Evolutionary conservation across 2,113 vertebrate species (phyloP), one percentile per base, ranked within the genome.

Genomic region (Erpornis zantholeuca): DNA sequence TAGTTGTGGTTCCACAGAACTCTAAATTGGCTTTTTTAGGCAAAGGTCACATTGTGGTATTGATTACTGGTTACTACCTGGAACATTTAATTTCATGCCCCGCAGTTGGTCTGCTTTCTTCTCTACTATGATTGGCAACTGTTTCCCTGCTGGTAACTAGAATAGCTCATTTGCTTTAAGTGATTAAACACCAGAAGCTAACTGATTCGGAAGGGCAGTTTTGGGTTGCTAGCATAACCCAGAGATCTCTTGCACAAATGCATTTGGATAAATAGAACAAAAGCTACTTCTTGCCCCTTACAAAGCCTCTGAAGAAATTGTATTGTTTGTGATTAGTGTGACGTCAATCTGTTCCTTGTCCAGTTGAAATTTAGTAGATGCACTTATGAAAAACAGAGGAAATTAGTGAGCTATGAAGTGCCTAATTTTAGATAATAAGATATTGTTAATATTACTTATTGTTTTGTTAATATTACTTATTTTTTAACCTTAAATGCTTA

Each of bases 41-140:
- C 93, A 97, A 94, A 97, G 97, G 97, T 97, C 98, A 97, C 78
- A 72, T 82, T 78, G 73, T 33, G 68, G 96, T 97, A 96, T 98
- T 97, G 97, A 97, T 98, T 98, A 98, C 97, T 96, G 92, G 88
- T 91, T 96, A 94, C 96, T 97, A 97, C 96, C 97, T 98, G 96
- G 95, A 98, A 98, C 98, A 96, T 97, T 97, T 96, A 97, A 98
- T 98, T 98, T 98, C 97, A 97, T 97, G 97, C 97, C 82, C 90
- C 69, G 86, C 89, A 97, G 96, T 88, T 87, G 97, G 93, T 96
- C 91, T 75, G 69, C 97, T 98, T 98, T 98, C 91, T 98, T 97
- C 82, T 97, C 36, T 61, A 7, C 69, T 78, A 15, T 97, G 95
- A 97, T 84, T 97, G 97, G 93, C 95, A 97, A 96, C 94, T 95